A percentile compares a stretch with the other conserved stretches of the same genome.
Conservation (phyloP, 2,888 invertebrate genomes). For the Plemyria rubiginata region DNA sequence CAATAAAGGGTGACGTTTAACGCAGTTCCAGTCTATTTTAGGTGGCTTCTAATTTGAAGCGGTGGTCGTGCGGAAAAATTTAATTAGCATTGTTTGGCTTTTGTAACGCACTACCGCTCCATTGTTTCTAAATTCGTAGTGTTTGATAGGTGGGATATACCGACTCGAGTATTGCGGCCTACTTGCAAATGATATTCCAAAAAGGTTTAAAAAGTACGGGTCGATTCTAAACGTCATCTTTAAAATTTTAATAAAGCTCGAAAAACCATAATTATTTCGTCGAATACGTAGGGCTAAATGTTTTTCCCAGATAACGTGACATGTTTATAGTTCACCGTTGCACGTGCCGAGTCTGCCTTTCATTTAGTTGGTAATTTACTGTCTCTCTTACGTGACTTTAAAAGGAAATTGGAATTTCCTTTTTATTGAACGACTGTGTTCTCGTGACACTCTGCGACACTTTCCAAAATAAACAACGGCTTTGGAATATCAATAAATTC, state of each 20-base stretch:
- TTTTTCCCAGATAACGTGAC: constrained; percentile 36
- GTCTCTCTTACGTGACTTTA: constrained; percentile 17
- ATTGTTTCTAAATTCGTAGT: constrained; percentile 15
- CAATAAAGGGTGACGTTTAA: not conserved
- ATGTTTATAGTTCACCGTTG: constrained; percentile 37
- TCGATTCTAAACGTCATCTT: constrained; percentile 1
- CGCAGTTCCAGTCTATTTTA: constrained; percentile 21
- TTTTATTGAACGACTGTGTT: constrained; percentile 14
- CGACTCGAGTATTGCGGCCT: not conserved
- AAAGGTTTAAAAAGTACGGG: not conserved
- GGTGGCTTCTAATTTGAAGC: constrained; percentile 19
- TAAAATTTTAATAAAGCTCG: constrained; percentile 3
- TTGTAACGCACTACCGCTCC: constrained; percentile 7
- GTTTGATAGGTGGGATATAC: not conserved
- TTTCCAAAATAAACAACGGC: constrained; percentile 21
- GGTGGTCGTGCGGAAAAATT: constrained; percentile 31
- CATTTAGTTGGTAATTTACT: constrained; percentile 29
- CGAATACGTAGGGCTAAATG: constrained; percentile 24
- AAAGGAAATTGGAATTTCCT: constrained; percentile 21
- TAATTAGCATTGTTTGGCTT: constrained; percentile 27
- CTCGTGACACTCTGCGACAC: constrained; percentile 16
- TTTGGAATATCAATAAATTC: constrained; percentile 20
- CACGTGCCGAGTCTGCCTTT: constrained; percentile 37
- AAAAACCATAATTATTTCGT: constrained; percentile 17
- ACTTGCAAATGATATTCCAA: not conserved